These are phyloP conservation scores for Brachirus orientalis DNA, from an alignment of 2,113 vertebrate species.

Conservation along the genomic window DNA sequence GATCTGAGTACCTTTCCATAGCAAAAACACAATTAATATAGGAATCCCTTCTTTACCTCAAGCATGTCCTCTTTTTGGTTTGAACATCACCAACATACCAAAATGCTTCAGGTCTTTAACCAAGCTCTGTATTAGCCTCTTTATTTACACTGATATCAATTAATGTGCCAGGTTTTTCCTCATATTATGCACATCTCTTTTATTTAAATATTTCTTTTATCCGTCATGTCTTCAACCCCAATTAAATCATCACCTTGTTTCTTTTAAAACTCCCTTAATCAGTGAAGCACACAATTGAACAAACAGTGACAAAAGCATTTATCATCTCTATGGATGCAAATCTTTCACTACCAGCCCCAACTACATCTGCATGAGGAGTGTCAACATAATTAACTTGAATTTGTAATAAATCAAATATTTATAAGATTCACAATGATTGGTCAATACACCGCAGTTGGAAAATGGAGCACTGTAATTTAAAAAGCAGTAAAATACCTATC, in stretches of 20 bases:
- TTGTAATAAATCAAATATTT: not conserved
- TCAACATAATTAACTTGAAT: constrained; percentile 5
- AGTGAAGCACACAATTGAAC: not conserved
- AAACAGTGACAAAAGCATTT: constrained; percentile 2
- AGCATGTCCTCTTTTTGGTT: too few relatives aligned
- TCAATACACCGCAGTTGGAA: not conserved
- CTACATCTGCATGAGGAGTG: not conserved
- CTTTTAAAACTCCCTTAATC: too few relatives aligned
- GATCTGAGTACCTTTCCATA: too few relatives aligned
- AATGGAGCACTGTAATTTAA: not conserved
- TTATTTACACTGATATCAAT: constrained; percentile 6
- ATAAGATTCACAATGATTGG: not conserved
- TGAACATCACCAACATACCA: not conserved
- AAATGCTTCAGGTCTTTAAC: not conserved
- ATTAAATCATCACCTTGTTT: too few relatives aligned
- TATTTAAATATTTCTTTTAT: too few relatives aligned
- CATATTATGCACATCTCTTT: too few relatives aligned
- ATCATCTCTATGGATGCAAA: constrained; percentile 9
- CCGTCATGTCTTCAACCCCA: too few relatives aligned
- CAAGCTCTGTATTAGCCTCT: not conserved
- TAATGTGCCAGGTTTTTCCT: not conserved
- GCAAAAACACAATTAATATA: too few relatives aligned
- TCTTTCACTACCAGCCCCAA: not conserved
- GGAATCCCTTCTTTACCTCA: too few relatives aligned
- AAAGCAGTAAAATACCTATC: not conserved